Base-by-base conservation (phyloP, 2,797 vertebrate genomes). In the Galago senegalensis region DNA sequence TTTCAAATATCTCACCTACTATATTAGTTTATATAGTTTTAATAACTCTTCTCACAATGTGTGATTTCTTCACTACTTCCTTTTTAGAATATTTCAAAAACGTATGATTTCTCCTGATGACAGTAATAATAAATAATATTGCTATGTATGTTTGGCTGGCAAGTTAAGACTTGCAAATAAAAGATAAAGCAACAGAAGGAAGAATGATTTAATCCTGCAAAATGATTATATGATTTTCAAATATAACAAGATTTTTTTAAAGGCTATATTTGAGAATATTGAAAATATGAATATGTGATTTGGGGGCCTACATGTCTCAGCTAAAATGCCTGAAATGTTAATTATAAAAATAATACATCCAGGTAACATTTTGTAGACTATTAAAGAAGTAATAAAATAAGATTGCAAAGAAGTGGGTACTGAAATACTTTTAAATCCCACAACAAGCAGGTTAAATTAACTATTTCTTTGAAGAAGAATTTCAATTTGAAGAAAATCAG, bases 1-100 rank as follows among this genome's bases (percentile, higher is more conserved):
- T 96, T 96, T 95, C 95, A 96, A 97, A 97, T 96, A 97, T 97
- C 92, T 97, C 98, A 97, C 96, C 96, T 94, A 88, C 73, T 46
- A 87, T 96, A 97, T 97, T 97, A 97, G 94, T 91, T 96, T 89
- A 40, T 96, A 83, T 90, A 81, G 61, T 94, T 97, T 97, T 98
- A 98, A 97, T 97, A 96, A 97, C 61, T 95, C 79, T 87, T 89
- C 69, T 94, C 58, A 89, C 31, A 93, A 93, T 84, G 84, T 93
- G 91, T 96, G 89, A 97, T 89, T 95, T 92, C 79, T 75, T 92
- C 40, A 87, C 37, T 76, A 37, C 21, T 93, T 82, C 75, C 96
- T 96, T 80, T 92, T 89, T 73, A 95, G 65, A 84, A 29, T 29
- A 85, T 93, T 97, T 97, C 43, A 81, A 46, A 84, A 89, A 91